Evolutionary conservation across 1,140 invertebrate genomes (phyloP).

Genomic region (Campoletis sonorensis): DNA sequence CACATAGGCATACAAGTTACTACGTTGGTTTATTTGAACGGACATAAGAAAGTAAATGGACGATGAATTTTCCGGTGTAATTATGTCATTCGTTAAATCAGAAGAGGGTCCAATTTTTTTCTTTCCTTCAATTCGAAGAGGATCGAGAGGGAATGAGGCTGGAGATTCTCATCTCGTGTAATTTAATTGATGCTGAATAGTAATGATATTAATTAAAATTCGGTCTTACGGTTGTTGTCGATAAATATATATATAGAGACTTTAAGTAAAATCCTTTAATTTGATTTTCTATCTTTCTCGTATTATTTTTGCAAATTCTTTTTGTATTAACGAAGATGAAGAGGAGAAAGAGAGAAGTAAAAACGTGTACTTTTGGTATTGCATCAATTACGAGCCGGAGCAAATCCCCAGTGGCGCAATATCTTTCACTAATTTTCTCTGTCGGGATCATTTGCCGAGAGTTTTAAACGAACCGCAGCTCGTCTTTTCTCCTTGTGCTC

Average conservation of each 20-base stretch:
- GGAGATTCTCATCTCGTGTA: background rate
- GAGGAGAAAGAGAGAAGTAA: background rate
- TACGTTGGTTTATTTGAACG: too few species aligned
- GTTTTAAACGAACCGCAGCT: background rate
- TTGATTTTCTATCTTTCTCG: background rate
- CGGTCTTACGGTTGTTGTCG: background rate
- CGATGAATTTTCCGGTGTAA: too few species aligned
- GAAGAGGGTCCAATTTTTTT: too few species aligned
- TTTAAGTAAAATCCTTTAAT: background rate
- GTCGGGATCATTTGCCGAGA: conserved; percentile 28
- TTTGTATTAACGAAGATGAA: background rate
- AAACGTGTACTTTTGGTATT: conserved; percentile 13
- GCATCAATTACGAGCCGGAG: conserved; percentile 12
- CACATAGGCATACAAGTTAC: too few species aligned
- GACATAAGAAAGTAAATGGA: too few species aligned
- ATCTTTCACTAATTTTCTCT: conserved; percentile 30
- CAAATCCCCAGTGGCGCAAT: conserved; percentile 27
- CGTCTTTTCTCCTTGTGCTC: background rate
- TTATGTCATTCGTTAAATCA: too few species aligned
- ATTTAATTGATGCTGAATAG: background rate
- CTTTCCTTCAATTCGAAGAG: too few species aligned
- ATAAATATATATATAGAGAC: background rate
- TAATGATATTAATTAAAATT: conserved; percentile 25
- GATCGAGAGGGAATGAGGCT: too few species aligned
- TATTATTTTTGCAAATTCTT: background rate